Conservation (phyloP, 2,113 vertebrate genomes). For the Lycaon pictus region DNA sequence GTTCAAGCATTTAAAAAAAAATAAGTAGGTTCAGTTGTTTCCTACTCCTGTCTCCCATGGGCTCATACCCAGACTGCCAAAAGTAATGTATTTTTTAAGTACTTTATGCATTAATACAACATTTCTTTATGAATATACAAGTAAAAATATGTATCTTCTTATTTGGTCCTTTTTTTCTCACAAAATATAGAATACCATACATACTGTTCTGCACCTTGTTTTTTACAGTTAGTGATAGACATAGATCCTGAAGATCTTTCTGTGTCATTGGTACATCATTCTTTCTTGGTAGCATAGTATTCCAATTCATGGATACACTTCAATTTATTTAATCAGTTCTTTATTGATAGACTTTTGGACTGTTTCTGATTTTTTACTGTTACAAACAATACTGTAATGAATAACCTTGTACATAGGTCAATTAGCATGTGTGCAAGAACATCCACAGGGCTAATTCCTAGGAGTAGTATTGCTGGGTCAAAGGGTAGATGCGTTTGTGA, state of each 20-base stretch:
- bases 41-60: background rate
- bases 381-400: conserved; percentile 17
- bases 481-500: conserved; percentile 37
- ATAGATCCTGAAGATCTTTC: background rate
- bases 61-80: background rate
- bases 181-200: background rate
- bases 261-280: background rate
- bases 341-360: conserved; percentile 19
- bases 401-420: conserved; percentile 18
- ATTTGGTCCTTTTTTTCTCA: background rate
- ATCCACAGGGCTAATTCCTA: conserved; percentile 31
- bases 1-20: conserved; percentile 13
- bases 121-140: background rate
- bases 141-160: background rate
- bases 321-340: conserved; percentile 31
- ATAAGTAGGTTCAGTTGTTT: background rate
- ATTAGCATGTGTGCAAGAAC: background rate
- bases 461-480: conserved; percentile 22
- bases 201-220: background rate
- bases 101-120: background rate
- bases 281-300: conserved; percentile 32
- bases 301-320: conserved; percentile 33
- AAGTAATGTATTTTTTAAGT: background rate
- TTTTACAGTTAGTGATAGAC: background rate
- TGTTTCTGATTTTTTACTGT: background rate